phyloP scores from a whole-genome alignment of 2,113 vertebrate genomes.

The Cygnus buccinator region DNA sequence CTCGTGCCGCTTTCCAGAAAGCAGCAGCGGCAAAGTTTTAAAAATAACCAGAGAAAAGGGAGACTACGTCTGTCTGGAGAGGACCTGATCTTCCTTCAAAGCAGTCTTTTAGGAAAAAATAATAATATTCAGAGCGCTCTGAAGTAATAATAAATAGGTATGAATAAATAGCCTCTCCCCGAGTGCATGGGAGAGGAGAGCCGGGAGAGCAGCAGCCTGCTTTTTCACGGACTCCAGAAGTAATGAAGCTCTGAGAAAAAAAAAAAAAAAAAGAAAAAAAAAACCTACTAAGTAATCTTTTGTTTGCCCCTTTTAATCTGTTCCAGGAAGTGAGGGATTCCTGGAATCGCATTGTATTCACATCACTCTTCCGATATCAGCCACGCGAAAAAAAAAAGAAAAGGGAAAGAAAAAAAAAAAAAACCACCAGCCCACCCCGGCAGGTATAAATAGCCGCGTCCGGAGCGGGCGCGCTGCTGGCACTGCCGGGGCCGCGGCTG shows the following conservation, averaged over 20 bases:
- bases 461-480: neutral
- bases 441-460: neutral
- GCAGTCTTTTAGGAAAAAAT: neutral
- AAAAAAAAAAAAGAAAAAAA: neutral
- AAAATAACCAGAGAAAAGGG: neutral
- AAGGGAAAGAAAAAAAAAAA: too few species aligned
- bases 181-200: neutral
- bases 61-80: neutral
- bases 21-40: neutral
- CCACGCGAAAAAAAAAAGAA: too few species aligned
- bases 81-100: neutral
- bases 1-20: constrained; percentile 11
- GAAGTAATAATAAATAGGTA: constrained; percentile 37
- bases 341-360: constrained; percentile 74
- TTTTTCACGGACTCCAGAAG: neutral
- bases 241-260: constrained; percentile 26
- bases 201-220: neutral
- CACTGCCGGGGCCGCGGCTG: neutral
- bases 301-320: constrained; percentile 76
- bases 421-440: neutral
- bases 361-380: constrained; percentile 40
- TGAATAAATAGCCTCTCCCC: constrained; percentile 56
- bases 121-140: neutral
- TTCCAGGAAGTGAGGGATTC: constrained; percentile 82
- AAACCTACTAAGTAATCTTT: constrained; percentile 73